Base-by-base conservation (phyloP, 2,797 vertebrate genomes). In the Ciconia nigra region DNA sequence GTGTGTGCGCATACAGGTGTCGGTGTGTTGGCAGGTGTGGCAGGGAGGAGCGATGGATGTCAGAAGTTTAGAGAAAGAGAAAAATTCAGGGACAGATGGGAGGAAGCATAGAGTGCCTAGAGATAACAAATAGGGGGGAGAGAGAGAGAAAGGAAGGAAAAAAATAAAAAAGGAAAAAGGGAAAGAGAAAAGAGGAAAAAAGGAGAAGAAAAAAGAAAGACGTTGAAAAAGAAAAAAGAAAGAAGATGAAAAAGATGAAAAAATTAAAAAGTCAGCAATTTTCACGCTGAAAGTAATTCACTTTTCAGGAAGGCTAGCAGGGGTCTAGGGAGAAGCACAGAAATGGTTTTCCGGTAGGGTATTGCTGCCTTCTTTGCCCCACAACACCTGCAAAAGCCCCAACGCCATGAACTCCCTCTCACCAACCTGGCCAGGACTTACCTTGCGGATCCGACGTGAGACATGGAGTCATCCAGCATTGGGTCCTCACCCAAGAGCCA, bases 361-460 rank as follows among this genome's bases (percentile, higher is more conserved):
- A 11, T 29, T n/a, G 11, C 80, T 42, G 4, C 66, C 3, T 10
- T 13, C 55, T 86, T 37, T 59, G 6, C 25, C 57, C 47, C 41
- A 33, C 35, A 33, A 0, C 58, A 57, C 26, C 58, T 24, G 14
- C 49, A 29, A 42, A 29, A 84, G 18, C 29, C 41, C 15, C 42
- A 17, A 0, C 1, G 1, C 78, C 5, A 0, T 1, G 42, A n/a
- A 13, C 8, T 35, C 67, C 51, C 16, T 33, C 7, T 22, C 51
- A 13, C 12, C 46, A 46, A 1, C 41, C 41, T 14, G 84, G 12
- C 35, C 84, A 67, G 73, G 51, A 89, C 93, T 90, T 31, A 96
- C 96, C 95, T 44, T 0, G 39, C 1, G 11, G n/a, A 2, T 17
- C 13, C 3, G 22, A 21, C 1, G 2, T 2, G 2, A 29, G 25